These are phyloP conservation scores for Epicampocera succincta DNA, from an alignment of 2,888 invertebrate species.

Conservation along the genomic window DNA sequence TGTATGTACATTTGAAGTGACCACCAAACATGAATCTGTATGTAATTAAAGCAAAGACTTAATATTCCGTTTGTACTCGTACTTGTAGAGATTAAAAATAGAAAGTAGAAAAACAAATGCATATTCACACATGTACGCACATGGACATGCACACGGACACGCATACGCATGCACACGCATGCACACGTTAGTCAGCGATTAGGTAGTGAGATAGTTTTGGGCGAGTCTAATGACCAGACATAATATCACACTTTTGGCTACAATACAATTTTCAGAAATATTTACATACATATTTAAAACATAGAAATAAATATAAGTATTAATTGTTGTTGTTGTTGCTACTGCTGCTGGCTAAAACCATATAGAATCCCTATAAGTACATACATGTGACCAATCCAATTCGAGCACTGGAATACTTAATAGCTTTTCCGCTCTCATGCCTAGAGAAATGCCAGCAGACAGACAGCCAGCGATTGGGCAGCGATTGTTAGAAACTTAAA, in stretches of 20 bases:
- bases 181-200: neutral
- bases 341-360: conserved; percentile 18
- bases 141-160: no score
- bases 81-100: conserved; percentile 17
- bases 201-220: conserved; percentile 12
- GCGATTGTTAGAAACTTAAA: neutral
- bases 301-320: neutral
- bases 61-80: neutral
- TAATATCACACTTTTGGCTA: conserved; percentile 37
- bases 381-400: conserved; percentile 55
- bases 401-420: conserved; percentile 54
- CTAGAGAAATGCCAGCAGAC: neutral
- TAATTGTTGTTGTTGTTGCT: conserved; percentile 23
- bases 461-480: conserved; percentile 1
- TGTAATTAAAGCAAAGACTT: conserved; percentile 24
- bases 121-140: neutral
- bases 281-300: neutral
- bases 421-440: conserved; percentile 50
- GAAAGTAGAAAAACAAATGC: neutral
- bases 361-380: conserved; percentile 64
- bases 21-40: neutral
- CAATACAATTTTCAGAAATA: conserved; percentile 11
- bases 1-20: conserved; percentile 10
- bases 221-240: conserved; percentile 11
- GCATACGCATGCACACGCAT: neutral